Conservation (phyloP, 2,113 vertebrate species). For the Hippocampus comes region DNA sequence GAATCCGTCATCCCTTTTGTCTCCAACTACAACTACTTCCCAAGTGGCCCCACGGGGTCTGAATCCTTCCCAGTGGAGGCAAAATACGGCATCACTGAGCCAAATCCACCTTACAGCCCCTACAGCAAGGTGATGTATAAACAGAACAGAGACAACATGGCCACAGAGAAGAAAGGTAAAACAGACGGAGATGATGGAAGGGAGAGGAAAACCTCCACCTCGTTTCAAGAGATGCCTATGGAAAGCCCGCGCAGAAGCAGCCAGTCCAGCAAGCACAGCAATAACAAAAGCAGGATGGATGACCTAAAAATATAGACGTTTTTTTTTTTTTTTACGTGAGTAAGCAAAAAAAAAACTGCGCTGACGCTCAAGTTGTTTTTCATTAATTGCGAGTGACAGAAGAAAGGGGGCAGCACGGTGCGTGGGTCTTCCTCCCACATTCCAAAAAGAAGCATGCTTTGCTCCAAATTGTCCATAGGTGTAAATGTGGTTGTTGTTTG, state of each 20-base stretch:
- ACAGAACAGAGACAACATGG: slow-evolving; percentile 78
- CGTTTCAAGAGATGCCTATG: slow-evolving; percentile 39
- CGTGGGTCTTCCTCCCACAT: background rate
- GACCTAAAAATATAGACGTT: slow-evolving; percentile 71
- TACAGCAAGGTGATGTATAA: slow-evolving; percentile 73
- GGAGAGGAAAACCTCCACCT: slow-evolving; percentile 50
- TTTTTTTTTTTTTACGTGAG: background rate
- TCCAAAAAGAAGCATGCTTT: background rate
- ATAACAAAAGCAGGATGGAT: slow-evolving; percentile 67
- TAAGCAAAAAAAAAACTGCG: too few species aligned
- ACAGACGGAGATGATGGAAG: slow-evolving; percentile 46
- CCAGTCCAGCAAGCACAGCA: slow-evolving; percentile 74
- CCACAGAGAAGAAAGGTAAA: slow-evolving; percentile 69
- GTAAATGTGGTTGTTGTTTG: background rate
- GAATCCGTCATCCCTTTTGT: slow-evolving; percentile 65
- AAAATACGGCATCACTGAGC: slow-evolving; percentile 66
- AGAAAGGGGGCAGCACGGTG: too few species aligned
- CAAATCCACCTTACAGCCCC: slow-evolving; percentile 58
- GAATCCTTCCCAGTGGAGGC: slow-evolving; percentile 59
- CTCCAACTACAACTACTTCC: slow-evolving; percentile 70
- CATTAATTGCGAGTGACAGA: too few species aligned
- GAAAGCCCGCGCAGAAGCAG: slow-evolving; percentile 67
- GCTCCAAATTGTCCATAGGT: background rate
- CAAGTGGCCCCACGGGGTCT: slow-evolving; percentile 41
- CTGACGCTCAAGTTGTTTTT: background rate